phyloP scores from a whole-genome alignment of 2,888 invertebrate genomes.

The Parelbella ahira region DNA sequence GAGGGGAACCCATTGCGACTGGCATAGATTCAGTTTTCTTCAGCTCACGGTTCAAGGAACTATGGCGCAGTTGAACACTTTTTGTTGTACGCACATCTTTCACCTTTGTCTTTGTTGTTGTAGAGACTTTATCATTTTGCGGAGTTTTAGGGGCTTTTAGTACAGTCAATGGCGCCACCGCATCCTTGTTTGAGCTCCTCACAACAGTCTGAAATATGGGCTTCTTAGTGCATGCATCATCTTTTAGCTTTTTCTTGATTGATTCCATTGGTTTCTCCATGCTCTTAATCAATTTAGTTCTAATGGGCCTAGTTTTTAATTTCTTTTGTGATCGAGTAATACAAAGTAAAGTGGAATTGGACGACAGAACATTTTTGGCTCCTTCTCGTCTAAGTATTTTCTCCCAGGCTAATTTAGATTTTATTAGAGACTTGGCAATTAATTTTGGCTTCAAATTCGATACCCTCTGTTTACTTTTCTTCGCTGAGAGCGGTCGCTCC shows the following conservation, averaged over 20 bases:
- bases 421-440: constrained; percentile 43
- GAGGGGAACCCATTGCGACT: constrained; percentile 63
- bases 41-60: constrained; percentile 62
- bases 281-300: constrained; percentile 52
- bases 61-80: constrained; percentile 62
- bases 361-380: constrained; percentile 56
- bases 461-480: constrained; percentile 49
- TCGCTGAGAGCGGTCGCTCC: constrained; percentile 77
- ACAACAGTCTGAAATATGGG: constrained; percentile 74
- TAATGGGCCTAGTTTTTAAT: constrained; percentile 57
- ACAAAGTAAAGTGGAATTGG: constrained; percentile 47
- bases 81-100: constrained; percentile 62
- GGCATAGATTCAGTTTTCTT: constrained; percentile 59
- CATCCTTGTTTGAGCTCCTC: constrained; percentile 54
- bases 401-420: constrained; percentile 55
- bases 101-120: constrained; percentile 47
- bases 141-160: constrained; percentile 42
- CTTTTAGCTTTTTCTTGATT: constrained; percentile 58
- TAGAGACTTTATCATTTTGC: constrained; percentile 57
- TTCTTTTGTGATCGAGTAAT: constrained; percentile 60
- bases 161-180: constrained; percentile 54
- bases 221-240: constrained; percentile 49
- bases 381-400: constrained; percentile 49
- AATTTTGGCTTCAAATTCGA: constrained; percentile 53
- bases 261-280: constrained; percentile 64